Percentiles rank a stretch among this genome's conserved stretches.
These are phyloP conservation scores for Rotaria magnacalcarata DNA, from an alignment of 2,888 invertebrate species.

Conservation along the genomic window DNA sequence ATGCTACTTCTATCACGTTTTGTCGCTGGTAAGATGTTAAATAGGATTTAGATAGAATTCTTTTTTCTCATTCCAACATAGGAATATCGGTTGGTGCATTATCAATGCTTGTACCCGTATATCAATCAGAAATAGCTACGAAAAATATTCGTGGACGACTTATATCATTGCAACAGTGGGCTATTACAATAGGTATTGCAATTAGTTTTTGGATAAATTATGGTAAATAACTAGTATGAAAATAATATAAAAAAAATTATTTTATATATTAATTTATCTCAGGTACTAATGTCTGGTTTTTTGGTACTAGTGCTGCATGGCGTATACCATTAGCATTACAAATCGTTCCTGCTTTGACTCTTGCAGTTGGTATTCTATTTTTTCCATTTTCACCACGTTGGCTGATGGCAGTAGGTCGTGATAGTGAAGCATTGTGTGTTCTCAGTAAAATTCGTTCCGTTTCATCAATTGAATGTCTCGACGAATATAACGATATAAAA, in stretches of 20 bases:
- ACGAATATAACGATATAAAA: neutral
- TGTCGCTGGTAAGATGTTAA: neutral
- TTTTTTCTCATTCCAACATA: neutral
- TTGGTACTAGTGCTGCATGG: neutral
- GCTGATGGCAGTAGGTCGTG: neutral
- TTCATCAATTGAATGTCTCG: neutral
- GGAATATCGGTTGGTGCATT: neutral
- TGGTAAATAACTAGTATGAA: neutral
- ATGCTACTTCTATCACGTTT: neutral
- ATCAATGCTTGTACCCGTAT: neutral
- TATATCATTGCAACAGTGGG: neutral
- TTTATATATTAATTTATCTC: neutral
- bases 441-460: neutral
- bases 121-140: constrained; percentile 17
- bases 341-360: neutral
- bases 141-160: constrained; percentile 8
- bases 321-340: neutral
- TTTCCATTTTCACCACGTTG: constrained; percentile 33
- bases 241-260: neutral
- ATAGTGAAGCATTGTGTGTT: neutral
- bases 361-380: neutral
- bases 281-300: neutral
- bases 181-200: neutral
- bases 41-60: neutral
- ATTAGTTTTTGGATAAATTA: constrained; percentile 31